Conservation (phyloP, 1,140 invertebrate species). For the Diprion similis region DNA sequence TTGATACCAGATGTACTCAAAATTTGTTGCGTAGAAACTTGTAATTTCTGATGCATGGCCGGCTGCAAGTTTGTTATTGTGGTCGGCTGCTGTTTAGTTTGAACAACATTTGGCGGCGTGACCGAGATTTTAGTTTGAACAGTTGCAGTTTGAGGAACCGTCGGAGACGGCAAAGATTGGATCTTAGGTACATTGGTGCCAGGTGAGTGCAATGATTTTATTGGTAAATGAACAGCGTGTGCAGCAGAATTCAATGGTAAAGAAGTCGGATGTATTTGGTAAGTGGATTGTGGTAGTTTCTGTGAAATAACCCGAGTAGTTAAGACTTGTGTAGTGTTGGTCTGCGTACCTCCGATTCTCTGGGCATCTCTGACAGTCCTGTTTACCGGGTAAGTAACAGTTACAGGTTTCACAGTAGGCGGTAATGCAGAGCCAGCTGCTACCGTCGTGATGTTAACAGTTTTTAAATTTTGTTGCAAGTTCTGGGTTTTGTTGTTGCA, state of each 20-base stretch:
- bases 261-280: conserved; percentile 20
- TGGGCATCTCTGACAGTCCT: conserved; percentile 31
- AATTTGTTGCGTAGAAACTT: conserved; percentile 28
- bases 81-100: conserved; percentile 13
- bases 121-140: conserved; percentile 8
- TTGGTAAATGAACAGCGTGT: conserved; percentile 27
- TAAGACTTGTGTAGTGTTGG: conserved; percentile 38
- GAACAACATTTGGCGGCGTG: conserved; percentile 17
- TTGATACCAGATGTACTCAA: conserved; percentile 30
- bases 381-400: conserved; percentile 34
- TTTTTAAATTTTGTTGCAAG: conserved; percentile 7
- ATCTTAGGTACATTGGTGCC: conserved; percentile 17
- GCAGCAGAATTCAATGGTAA: conserved; percentile 13
- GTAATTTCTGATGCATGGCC: conserved; percentile 20
- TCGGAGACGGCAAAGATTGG: conserved; percentile 17
- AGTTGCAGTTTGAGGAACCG: not conserved
- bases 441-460: not conserved
- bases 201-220: conserved; percentile 29
- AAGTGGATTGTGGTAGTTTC: conserved; percentile 16
- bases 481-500: not conserved
- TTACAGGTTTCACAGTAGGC: conserved; percentile 29
- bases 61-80: conserved; percentile 18
- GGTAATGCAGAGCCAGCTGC: not conserved
- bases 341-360: conserved; percentile 33
- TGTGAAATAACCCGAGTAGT: conserved; percentile 41